Evolutionary conservation across 1,140 invertebrate species (phyloP).

Genomic region (Drosophila dunni): DNA sequence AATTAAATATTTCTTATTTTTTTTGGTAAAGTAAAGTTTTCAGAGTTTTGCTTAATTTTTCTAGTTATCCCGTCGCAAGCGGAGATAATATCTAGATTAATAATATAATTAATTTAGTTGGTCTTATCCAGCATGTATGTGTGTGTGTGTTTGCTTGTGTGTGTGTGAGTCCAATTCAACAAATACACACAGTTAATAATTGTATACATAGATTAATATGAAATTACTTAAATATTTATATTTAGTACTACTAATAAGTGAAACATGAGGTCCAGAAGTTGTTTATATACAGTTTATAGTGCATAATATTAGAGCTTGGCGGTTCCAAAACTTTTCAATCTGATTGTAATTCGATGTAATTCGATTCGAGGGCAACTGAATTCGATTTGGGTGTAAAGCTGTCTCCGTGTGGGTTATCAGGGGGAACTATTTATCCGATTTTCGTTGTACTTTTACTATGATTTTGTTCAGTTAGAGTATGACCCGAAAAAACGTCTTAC

Average conservation of each 20-base stretch:
- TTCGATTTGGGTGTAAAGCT: constrained; percentile 12
- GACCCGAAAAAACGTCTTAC: background rate
- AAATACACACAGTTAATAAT: constrained; percentile 45
- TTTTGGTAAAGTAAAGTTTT: constrained; percentile 38
- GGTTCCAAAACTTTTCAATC: constrained; percentile 33
- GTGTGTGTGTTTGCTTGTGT: constrained; percentile 25
- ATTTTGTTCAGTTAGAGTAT: no score
- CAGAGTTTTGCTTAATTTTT: constrained; percentile 40
- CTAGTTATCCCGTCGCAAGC: constrained; percentile 52
- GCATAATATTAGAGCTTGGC: constrained; percentile 32
- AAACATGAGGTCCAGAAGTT: constrained; percentile 79
- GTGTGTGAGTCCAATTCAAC: constrained; percentile 54
- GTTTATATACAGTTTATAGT: constrained; percentile 60
- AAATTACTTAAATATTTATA: constrained; percentile 35
- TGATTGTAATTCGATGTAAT: constrained; percentile 22
- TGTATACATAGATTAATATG: constrained; percentile 51
- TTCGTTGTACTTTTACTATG: constrained; percentile 62
- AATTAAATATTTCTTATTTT: constrained; percentile 33
- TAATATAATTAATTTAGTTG: constrained; percentile 73
- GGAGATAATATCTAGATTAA: constrained; percentile 25
- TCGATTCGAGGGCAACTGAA: background rate
- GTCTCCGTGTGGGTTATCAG: constrained; percentile 5
- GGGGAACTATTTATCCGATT: constrained; percentile 33
- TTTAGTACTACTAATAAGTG: constrained; percentile 37
- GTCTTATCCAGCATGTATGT: constrained; percentile 75